Conservation (phyloP, 2,113 vertebrate genomes). For the Cairina moschata region DNA sequence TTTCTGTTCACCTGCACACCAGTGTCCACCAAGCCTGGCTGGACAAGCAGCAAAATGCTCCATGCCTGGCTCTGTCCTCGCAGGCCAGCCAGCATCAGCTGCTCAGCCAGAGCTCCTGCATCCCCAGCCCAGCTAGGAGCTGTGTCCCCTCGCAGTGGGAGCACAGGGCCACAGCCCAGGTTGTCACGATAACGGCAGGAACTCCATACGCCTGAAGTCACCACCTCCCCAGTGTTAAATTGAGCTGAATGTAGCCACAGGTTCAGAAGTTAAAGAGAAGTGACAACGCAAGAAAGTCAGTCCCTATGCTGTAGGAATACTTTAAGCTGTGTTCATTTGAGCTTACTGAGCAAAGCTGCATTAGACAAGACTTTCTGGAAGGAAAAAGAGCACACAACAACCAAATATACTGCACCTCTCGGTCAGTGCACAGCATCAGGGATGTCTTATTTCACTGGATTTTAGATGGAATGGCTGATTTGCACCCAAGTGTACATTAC, state of each 20-base stretch:
- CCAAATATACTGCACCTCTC: not conserved
- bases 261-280: not conserved
- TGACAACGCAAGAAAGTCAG: not conserved
- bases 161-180: not conserved
- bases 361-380: not conserved
- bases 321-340: not conserved
- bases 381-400: not conserved
- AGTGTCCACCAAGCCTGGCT: fast-evolving
- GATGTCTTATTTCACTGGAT: not conserved
- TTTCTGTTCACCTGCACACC: not conserved
- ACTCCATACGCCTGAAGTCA: not conserved
- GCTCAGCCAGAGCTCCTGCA: not conserved
- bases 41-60: fast-evolving
- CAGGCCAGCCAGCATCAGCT: fast-evolving
- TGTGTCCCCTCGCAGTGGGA: fast-evolving
- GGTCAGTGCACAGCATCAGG: not conserved
- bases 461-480: not conserved
- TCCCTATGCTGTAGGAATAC: not conserved
- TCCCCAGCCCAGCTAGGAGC: not conserved
- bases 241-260: not conserved
- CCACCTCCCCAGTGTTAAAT: not conserved
- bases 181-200: not conserved
- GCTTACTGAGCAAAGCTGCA: not conserved
- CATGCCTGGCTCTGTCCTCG: fast-evolving
- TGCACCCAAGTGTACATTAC: fast-evolving